Base-by-base conservation (phyloP, 2,113 vertebrate genomes). In the Carassius auratus region DNA sequence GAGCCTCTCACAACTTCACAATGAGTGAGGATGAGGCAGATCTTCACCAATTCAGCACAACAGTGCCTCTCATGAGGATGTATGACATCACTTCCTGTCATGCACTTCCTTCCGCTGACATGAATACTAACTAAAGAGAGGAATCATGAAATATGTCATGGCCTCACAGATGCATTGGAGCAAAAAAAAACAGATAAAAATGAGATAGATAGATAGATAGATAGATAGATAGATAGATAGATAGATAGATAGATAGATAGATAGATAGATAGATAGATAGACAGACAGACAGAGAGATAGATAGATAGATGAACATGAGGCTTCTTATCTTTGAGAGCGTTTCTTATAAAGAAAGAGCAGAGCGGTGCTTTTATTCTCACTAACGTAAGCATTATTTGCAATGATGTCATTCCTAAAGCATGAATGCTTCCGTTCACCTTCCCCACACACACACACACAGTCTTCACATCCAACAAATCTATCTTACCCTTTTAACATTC, bases 11-110 rank as follows among this genome's bases (percentile, higher is more conserved):
- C 66, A 19, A 21, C 30, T 5, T 55, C 17, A 66, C 36, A 48
- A 48, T 48, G 45, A 48, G 45, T 3, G 45, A 48, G 3, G 45
- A 2, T 48, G 45, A 48, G 3, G 45, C 45, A 42, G 42, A 42
- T 48, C 2, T 12, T 12, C 9, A 48, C 9, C 15, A 50, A 55
- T 88, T 61, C 52, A 52, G 26, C 81, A 64, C 45, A 66, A 69
- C 38, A 48, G 5, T n/a, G 23, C n/a, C 19, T 15, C 8, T 7
- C 6, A 79, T 59, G 75, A 61, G 84, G 81, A 83, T 64, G 55
- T 71, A 68, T 88, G 85, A 90, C 87, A 50, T 88, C 85, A 92
- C 86, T 91, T 91, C 91, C 92, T 93, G 90, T 87, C 86, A 91
- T 78, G 76, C 89, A 69, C 59, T 87, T 74, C 33, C 86, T 91